phyloP scores from a whole-genome alignment of 23 tunicate species.

The Corella eumyota region DNA sequence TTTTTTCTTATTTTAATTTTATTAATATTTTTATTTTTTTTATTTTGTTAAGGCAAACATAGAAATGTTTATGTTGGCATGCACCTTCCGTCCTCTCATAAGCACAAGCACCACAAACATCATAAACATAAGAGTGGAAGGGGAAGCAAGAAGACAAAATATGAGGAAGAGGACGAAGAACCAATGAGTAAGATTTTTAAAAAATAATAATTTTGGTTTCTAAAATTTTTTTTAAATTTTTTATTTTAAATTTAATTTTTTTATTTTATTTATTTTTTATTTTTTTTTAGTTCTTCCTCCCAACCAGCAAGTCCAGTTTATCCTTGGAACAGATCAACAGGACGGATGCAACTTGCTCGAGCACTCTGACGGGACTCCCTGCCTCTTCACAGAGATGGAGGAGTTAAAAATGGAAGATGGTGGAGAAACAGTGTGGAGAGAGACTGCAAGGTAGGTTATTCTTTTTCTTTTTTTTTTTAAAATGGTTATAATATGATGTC shows the following conservation, averaged over 20 bases:
- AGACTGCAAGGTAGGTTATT: conserved; percentile 54
- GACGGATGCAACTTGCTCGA: conserved; percentile 3
- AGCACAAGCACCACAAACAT: conserved; percentile 48
- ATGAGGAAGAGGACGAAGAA: conserved; percentile 27
- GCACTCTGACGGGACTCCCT: conserved; percentile 28
- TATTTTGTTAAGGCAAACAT: conserved; percentile 80
- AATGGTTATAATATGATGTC: too few relatives aligned
- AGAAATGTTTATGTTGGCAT: conserved; percentile 64
- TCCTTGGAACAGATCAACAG: conserved; percentile 41
- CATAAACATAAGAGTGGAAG: conserved; percentile 34
- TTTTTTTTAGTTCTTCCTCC: conserved; percentile 54
- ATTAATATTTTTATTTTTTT: too few relatives aligned
- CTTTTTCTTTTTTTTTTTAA: neutral
- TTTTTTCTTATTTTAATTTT: too few relatives aligned
- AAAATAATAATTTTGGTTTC: neutral
- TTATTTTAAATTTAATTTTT: neutral
- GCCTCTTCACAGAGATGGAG: conserved; percentile 86
- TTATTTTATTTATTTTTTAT: neutral
- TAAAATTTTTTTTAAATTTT: neutral
- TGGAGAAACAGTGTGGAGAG: conserved; percentile 71
- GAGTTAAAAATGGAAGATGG: conserved; percentile 54
- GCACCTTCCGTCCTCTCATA: conserved; percentile 26
- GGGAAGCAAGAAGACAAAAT: conserved; percentile 3
- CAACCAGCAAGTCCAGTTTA: conserved; percentile 77
- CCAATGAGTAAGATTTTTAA: conserved; percentile 5